Base-by-base conservation (phyloP, 2,113 vertebrate species). In the Ursus arctos region DNA sequence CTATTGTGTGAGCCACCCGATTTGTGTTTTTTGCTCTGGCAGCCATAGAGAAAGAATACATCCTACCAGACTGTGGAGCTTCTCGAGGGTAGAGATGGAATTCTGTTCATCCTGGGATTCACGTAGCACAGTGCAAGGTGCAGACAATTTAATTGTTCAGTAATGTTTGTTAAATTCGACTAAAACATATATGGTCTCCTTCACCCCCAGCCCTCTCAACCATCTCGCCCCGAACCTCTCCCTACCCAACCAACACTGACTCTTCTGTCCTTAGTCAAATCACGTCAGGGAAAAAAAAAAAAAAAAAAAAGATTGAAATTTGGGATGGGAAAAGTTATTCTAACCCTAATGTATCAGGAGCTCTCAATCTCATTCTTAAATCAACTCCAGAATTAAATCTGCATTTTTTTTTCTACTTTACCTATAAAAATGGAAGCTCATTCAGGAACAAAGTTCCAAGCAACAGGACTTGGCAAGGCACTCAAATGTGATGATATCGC, bases 351-450 rank as follows among this genome's bases (percentile, higher is more conserved):
- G 40, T 22, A 59, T 65, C 33, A 77, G 33, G 24, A 72, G 26
- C 40, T 83, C 49, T 94, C 93, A 33, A 43, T 47, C 69, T 53
- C 13, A 51, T 51, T 65, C 69, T 79, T 55, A 59, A 79, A 55
- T 43, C 76, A 93, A 53, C 77, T 88, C 72, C 55, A 96, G 69
- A 91, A 65, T 72, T 13, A 55, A 84, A 88, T 57, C 74, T 94
- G 16, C 28, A 81, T n/a, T 7, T 47, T 28, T 53, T 3, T 0
- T 18, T 26, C 71, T 43, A 24, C 28, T 67, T 82, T 51, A 47
- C 69, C 71, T 69, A 49, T 28, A 79, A 76, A 95, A 95, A 43
- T 16, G 93, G 36, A 80, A 28, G 40, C 47, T 93, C 84, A 13
- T 53, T 69, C 93, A 85, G 59, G 80, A 76, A 13, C 47, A 94